A percentile compares a stretch with the other conserved stretches of the same genome.
Evolutionary conservation across 2,888 invertebrate genomes (phyloP).

Genomic region (Nomada goodeniana): DNA sequence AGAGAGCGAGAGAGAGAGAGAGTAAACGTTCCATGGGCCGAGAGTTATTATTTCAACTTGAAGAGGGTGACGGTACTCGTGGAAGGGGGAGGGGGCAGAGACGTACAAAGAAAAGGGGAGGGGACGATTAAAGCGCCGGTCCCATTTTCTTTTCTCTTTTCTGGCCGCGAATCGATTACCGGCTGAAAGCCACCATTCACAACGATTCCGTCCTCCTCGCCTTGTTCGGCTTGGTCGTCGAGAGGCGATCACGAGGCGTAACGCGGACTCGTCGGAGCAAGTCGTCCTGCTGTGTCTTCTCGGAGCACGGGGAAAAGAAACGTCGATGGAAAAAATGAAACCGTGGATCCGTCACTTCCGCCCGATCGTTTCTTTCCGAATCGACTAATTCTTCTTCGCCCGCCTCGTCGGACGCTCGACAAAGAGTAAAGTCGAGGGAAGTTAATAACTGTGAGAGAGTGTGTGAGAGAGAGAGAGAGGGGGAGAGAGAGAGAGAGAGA

Average conservation of each 20-base stretch:
- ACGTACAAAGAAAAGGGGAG: constrained; percentile 34
- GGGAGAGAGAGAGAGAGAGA: background rate
- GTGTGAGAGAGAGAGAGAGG: background rate
- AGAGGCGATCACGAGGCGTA: constrained; percentile 66
- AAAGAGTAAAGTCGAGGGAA: background rate
- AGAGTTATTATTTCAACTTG: constrained; percentile 45
- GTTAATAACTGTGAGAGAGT: constrained; percentile 31
- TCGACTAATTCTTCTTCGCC: constrained; percentile 22
- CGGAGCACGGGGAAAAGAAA: constrained; percentile 9
- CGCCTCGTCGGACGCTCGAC: background rate
- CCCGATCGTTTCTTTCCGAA: constrained; percentile 58
- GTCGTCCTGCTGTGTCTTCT: constrained; percentile 63
- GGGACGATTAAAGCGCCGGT: constrained; percentile 26
- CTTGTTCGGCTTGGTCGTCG: constrained; percentile 43
- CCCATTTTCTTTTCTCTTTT: constrained; percentile 46
- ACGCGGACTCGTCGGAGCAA: constrained; percentile 68
- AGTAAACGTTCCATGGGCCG: constrained; percentile 14
- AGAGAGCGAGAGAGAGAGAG: constrained; percentile 1
- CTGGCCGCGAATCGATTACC: constrained; percentile 54
- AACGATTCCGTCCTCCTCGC: constrained; percentile 33
- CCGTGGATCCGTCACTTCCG: constrained; percentile 62
- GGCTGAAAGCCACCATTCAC: constrained; percentile 50
- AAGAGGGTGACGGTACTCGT: constrained; percentile 13
- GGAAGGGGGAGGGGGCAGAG: background rate
- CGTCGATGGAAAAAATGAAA: constrained; percentile 27